Percentiles rank a stretch among this genome's conserved stretches.
phyloP scores from a whole-genome alignment of 2,113 vertebrate genomes.

The Cisticola juncidis region DNA sequence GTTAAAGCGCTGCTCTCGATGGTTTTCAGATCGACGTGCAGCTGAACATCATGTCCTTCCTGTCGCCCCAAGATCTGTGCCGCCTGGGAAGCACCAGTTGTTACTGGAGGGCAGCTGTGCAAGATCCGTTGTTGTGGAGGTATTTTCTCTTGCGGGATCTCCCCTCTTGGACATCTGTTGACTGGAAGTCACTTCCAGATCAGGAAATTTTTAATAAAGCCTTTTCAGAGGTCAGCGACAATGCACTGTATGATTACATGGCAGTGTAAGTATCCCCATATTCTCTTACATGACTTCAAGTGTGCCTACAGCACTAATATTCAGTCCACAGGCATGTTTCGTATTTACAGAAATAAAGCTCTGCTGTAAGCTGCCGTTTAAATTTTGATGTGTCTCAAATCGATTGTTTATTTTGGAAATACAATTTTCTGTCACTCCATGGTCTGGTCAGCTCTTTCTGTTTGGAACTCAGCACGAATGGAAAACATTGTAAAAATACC shows the following conservation, averaged over 20 bases:
- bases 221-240: conserved; percentile 64
- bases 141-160: conserved; percentile 88
- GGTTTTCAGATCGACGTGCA: conserved; percentile 85
- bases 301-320: neutral
- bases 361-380: neutral
- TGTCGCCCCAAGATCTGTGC: conserved; percentile 87
- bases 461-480: neutral
- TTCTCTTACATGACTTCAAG: neutral
- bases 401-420: neutral
- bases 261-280: conserved; percentile 77
- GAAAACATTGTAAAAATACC: neutral
- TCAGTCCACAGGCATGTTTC: neutral
- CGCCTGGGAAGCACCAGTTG: conserved; percentile 82
- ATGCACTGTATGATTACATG: conserved; percentile 83
- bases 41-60: conserved; percentile 87
- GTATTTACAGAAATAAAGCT: neutral
- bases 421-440: neutral
- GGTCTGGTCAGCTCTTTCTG: neutral
- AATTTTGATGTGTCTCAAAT: neutral
- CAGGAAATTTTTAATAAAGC: conserved; percentile 77
- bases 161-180: conserved; percentile 84
- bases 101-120: conserved; percentile 86
- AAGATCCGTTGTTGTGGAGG: conserved; percentile 89
- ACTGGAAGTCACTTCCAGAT: conserved; percentile 86
- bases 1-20: neutral